Base-by-base conservation (phyloP, 2,888 invertebrate genomes). In the Lasioglossum pauxillum region DNA sequence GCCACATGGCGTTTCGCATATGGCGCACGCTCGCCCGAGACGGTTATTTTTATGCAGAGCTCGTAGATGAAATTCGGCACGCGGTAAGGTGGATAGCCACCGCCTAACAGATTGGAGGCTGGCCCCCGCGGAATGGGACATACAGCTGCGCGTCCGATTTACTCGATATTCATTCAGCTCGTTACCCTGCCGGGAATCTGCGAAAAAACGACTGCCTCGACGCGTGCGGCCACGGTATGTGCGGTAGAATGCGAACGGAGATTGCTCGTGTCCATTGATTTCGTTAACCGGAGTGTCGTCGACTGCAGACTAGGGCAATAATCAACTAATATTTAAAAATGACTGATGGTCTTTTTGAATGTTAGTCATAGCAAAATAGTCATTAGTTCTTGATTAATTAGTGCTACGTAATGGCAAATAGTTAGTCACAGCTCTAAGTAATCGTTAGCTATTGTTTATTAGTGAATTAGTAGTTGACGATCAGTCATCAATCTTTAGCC, bases 1-100 rank as follows among this genome's bases (percentile, higher is more conserved):
- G 85, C 88, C 91, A 91, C 88, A 91, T 91, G 91, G 87, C 87
- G 90, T 84, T 87, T 84, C 91, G 86, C 91, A 91, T 91, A 91
- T 91, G 90, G 91, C 84, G 77, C 86, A 80, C 77, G 84, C 57
- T 78, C 77, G 69, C 77, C 74, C 49, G 64, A 74, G 72, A 69
- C 78, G 84, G 75, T 83, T 86, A 90, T 88, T 89, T 90, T 90
- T 90, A 89, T 80, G 82, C 72, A 27, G 71, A n/a, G 69, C 44
- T 69, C 46, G 67, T 85, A 80, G 87, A 80, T 88, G 90, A 90
- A 90, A 90, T 88, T 90, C 78, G 60, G 88, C 88, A 88, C 88
- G 83, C 74, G 75, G 85, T 35, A 75, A 83, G 77, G 85, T 73
- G 80, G 80, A 78, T 78, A 78, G 75, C 67, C 46, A 71, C 60